These are phyloP conservation scores for Cladopsammia gracilis DNA, from an alignment of 64 coral and sea anemone species.

Conservation along the genomic window DNA sequence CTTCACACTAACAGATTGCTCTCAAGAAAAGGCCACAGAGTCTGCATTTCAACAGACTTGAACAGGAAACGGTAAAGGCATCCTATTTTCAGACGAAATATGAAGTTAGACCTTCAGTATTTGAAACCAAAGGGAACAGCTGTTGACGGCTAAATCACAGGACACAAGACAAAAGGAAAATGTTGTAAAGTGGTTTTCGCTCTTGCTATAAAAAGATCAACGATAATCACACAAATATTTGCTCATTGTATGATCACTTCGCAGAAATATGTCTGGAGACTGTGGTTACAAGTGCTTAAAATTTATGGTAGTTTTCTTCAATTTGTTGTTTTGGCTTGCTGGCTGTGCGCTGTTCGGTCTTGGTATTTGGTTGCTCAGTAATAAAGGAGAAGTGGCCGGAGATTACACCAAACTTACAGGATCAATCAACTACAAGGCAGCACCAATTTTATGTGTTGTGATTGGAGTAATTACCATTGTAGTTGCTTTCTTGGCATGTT, in stretches of 20 bases:
- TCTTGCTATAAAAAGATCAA: neutral
- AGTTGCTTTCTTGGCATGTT: slow-evolving; percentile 93
- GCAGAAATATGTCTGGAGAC: slow-evolving; percentile 68
- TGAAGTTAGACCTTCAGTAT: no score
- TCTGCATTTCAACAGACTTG: no score
- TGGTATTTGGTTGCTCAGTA: slow-evolving; percentile 87
- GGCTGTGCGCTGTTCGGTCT: slow-evolving; percentile 89
- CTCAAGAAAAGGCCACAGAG: no score
- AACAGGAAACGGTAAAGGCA: no score
- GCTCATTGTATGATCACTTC: neutral
- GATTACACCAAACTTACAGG: slow-evolving; percentile 82
- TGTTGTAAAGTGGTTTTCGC: neutral
- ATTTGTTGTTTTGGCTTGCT: slow-evolving; percentile 92
- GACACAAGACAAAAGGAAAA: neutral
- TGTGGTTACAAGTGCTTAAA: slow-evolving; percentile 91
- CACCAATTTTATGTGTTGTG: slow-evolving; percentile 83
- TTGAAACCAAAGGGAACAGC: no score
- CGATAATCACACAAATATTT: neutral
- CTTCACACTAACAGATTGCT: no score
- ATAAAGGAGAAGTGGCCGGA: slow-evolving; percentile 90
- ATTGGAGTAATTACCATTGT: slow-evolving; percentile 88
- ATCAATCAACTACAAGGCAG: slow-evolving; percentile 93
- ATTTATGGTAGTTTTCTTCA: slow-evolving; percentile 96
- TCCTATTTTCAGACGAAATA: no score
- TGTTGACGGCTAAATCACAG: neutral